Percentiles rank a stretch among this genome's conserved stretches.
phyloP scores from a whole-genome alignment of 2,113 vertebrate species.

The Genyomyrus donnyi region DNA sequence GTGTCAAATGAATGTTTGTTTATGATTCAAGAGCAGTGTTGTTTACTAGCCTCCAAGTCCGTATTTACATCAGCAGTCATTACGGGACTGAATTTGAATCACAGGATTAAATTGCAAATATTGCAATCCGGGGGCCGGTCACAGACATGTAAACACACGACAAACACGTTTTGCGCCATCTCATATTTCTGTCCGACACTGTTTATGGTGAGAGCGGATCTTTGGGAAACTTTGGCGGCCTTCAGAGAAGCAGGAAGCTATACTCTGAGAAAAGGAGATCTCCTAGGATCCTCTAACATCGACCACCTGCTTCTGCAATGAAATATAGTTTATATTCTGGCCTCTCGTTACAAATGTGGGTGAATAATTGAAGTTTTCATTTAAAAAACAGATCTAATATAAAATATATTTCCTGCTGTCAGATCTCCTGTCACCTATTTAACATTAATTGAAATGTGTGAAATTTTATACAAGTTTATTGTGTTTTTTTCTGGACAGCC shows the following conservation, averaged over 20 bases:
- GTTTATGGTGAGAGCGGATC: slow-evolving; percentile 51
- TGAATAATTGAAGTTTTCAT: slow-evolving; percentile 13
- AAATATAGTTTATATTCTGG: slow-evolving; percentile 43
- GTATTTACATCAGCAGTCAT: slow-evolving; percentile 49
- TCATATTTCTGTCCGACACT: slow-evolving; percentile 53
- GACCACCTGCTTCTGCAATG: slow-evolving; percentile 39
- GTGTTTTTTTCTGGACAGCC: slow-evolving; percentile 29
- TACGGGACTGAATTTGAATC: slow-evolving; percentile 39
- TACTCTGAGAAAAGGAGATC: slow-evolving; percentile 28
- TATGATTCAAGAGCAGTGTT: slow-evolving; percentile 45
- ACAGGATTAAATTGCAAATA: slow-evolving; percentile 45
- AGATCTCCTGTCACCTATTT: not conserved
- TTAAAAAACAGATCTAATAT: not conserved
- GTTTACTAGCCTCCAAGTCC: slow-evolving; percentile 53
- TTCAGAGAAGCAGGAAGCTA: not conserved
- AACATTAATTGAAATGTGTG: not conserved
- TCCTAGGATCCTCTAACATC: slow-evolving; percentile 48
- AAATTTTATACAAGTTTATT: not conserved
- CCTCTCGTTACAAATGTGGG: not conserved
- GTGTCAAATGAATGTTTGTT: slow-evolving; percentile 50
- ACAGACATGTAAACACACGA: slow-evolving; percentile 52
- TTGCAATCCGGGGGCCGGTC: slow-evolving; percentile 45
- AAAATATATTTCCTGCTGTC: not conserved
- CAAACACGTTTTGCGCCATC: slow-evolving; percentile 49
- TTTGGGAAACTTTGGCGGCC: slow-evolving; percentile 29